A percentile compares a stretch with the other conserved stretches of the same genome.
Conservation (phyloP, 2,888 invertebrate genomes). For the Euplexia lucipara region DNA sequence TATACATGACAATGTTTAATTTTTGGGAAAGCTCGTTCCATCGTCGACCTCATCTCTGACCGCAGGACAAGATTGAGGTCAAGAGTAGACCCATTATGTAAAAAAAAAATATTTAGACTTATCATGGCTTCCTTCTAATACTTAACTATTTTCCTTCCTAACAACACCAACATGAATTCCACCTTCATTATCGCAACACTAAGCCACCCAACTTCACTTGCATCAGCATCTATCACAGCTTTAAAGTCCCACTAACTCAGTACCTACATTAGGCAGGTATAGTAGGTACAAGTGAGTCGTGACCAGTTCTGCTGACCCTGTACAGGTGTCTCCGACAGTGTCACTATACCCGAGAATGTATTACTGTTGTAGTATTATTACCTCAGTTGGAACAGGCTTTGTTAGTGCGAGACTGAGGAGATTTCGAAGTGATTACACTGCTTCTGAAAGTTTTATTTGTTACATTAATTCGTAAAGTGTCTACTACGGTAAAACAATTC, state of each 20-base stretch:
- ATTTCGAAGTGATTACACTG: neutral
- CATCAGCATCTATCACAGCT: constrained; percentile 41
- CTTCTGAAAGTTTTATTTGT: neutral
- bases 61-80: no score
- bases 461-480: neutral
- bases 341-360: constrained; percentile 42
- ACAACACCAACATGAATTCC: no score
- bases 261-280: constrained; percentile 20
- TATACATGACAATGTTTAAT: no score
- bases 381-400: constrained; percentile 27
- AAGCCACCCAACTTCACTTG: neutral
- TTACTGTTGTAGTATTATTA: constrained; percentile 49
- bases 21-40: no score
- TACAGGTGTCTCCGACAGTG: constrained; percentile 50
- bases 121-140: no score
- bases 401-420: constrained; percentile 6
- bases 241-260: constrained; percentile 11
- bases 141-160: no score
- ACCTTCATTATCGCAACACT: constrained; percentile 1
- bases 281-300: constrained; percentile 38
- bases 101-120: no score
- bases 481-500: no score
- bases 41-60: no score
- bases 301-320: constrained; percentile 56
- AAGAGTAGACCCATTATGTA: no score